Conservation (phyloP, 92 coral and sea anemone genomes). For the Umimayanthus chanpuru region DNA sequence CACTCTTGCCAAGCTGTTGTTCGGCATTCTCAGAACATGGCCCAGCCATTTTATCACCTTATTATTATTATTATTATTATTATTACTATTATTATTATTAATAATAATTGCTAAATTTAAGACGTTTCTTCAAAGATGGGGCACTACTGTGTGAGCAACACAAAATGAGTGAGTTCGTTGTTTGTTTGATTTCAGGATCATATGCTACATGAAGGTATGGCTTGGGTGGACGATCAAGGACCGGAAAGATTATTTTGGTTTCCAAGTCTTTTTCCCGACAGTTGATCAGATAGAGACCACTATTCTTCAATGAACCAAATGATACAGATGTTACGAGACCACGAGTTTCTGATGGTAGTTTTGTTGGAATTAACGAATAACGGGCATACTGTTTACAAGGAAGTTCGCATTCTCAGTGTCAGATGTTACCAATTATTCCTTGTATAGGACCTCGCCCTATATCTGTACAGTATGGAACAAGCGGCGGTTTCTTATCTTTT, state of each 20-base stretch:
- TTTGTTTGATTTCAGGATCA: conserved; percentile 71
- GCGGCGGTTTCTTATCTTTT: too few relatives aligned
- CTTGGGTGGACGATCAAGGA: conserved; percentile 98
- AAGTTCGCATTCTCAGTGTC: too few relatives aligned
- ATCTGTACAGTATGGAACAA: too few relatives aligned
- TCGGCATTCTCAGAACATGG: too few relatives aligned
- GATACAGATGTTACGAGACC: background rate
- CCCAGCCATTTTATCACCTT: too few relatives aligned
- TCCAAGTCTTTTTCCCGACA: conserved; percentile 88
- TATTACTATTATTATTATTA: too few relatives aligned
- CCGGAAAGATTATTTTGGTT: conserved; percentile 94
- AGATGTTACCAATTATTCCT: too few relatives aligned
- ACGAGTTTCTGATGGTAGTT: too few relatives aligned
- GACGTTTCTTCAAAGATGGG: background rate
- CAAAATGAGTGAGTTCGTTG: background rate
- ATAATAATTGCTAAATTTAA: background rate
- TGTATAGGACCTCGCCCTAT: too few relatives aligned
- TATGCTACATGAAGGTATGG: conserved; percentile 97
- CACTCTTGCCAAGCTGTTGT: too few relatives aligned
- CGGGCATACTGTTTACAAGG: too few relatives aligned
- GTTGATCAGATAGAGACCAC: conserved; percentile 24
- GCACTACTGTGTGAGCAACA: background rate
- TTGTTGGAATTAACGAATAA: too few relatives aligned
- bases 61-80: background rate
- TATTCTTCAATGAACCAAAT: background rate